Conservation (phyloP, 2,888 invertebrate genomes). For the Nipponacmea schrenckii region DNA sequence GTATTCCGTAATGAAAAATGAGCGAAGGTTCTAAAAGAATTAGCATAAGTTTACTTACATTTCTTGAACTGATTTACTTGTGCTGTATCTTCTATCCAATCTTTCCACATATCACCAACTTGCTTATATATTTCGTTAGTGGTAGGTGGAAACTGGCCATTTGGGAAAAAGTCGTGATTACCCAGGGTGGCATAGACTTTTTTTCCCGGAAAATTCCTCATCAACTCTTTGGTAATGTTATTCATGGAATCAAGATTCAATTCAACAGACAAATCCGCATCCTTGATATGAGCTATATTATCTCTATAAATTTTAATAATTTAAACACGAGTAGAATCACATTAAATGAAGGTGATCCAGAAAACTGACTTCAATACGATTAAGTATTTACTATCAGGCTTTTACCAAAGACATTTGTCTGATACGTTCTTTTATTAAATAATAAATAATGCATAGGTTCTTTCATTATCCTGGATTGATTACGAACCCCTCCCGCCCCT, state of each 20-base stretch:
- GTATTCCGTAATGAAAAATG: too few species aligned
- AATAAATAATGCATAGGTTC: too few species aligned
- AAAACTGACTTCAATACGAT: too few species aligned
- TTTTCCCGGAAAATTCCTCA: slow-evolving; percentile 67
- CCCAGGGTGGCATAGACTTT: slow-evolving; percentile 78
- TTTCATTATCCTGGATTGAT: too few species aligned
- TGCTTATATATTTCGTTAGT: slow-evolving; percentile 71
- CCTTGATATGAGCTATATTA: slow-evolving; percentile 80
- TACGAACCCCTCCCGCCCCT: too few species aligned
- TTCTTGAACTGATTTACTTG: slow-evolving; percentile 84
- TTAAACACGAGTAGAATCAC: neutral
- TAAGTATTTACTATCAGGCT: too few species aligned
- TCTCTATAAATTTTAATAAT: slow-evolving; percentile 74
- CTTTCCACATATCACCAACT: slow-evolving; percentile 75
- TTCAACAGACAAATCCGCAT: slow-evolving; percentile 76
- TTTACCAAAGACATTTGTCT: too few species aligned
- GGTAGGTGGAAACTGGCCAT: slow-evolving; percentile 71
- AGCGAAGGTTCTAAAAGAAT: too few species aligned
- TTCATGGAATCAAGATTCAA: slow-evolving; percentile 80
- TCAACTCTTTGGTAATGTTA: slow-evolving; percentile 77
- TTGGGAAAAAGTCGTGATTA: slow-evolving; percentile 79
- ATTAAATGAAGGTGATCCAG: too few species aligned
- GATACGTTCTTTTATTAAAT: too few species aligned
- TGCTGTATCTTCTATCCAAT: slow-evolving; percentile 81
- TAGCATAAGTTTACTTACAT: slow-evolving; percentile 71